A percentile compares a stretch with the other conserved stretches of the same genome.
Conservation (phyloP, 2,888 invertebrate genomes). For the Mayetiola destructor region DNA sequence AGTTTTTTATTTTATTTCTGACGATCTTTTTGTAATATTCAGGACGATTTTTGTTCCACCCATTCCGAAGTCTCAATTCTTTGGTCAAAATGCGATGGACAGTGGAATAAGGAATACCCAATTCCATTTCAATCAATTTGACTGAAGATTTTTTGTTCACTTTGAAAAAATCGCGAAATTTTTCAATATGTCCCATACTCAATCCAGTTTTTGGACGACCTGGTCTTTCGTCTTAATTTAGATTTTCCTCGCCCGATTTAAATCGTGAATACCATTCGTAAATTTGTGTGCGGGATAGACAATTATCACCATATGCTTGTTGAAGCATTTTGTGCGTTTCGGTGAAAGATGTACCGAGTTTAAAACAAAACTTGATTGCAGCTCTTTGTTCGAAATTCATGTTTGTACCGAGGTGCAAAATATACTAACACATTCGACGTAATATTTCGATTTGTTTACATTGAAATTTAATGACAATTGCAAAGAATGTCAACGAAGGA, state of each 20-base stretch:
- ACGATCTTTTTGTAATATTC: constrained; percentile 15
- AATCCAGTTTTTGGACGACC: background rate
- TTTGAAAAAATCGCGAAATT: background rate
- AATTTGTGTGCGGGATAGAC: background rate
- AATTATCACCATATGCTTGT: too few relatives aligned
- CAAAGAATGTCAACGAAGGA: background rate
- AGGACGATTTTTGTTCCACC: background rate
- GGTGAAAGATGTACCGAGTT: background rate
- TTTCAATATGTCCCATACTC: background rate
- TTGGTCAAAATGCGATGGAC: background rate
- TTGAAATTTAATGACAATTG: background rate
- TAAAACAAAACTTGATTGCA: background rate
- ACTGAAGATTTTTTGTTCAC: background rate
- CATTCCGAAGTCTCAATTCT: background rate
- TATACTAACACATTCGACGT: background rate
- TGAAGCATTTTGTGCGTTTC: background rate
- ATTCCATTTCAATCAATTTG: background rate
- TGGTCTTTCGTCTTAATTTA: background rate
- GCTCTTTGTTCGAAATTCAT: background rate
- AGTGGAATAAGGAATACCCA: background rate
- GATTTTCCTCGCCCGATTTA: background rate
- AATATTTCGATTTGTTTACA: background rate
- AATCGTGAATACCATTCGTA: background rate
- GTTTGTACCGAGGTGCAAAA: background rate
- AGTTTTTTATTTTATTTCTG: constrained; percentile 13